Percentiles rank a stretch among this genome's conserved stretches.
These are phyloP conservation scores for Tenebrosternarchus preto DNA, from an alignment of 2,113 vertebrate species.

Conservation along the genomic window DNA sequence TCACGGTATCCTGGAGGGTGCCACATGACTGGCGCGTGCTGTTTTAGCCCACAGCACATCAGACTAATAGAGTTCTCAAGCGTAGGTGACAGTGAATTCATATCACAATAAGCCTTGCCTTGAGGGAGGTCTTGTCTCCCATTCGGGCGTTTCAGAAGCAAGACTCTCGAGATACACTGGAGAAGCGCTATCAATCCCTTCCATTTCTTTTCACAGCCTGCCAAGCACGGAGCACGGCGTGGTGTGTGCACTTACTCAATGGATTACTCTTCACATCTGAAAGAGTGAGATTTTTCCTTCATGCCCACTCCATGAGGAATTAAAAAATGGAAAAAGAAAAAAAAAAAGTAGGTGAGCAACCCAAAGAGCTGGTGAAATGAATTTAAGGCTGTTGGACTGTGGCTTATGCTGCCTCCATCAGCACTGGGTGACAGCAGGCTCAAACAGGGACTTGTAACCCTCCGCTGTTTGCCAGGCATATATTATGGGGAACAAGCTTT, in stretches of 20 bases:
- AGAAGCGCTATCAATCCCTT: conserved; percentile 44
- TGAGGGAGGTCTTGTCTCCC: conserved; percentile 49
- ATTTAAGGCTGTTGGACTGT: background rate
- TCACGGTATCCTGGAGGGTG: conserved; percentile 1
- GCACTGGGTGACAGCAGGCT: background rate
- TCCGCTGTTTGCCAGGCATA: background rate
- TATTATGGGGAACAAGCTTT: background rate
- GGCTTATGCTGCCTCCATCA: background rate
- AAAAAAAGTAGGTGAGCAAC: conserved; percentile 12
- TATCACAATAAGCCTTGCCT: conserved; percentile 50
- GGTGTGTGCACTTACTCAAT: conserved; percentile 17
- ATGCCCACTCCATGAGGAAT: conserved; percentile 17
- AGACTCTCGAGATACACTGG: conserved; percentile 44
- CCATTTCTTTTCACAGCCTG: conserved; percentile 46
- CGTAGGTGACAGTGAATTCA: conserved; percentile 49
- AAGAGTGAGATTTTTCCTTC: conserved; percentile 12
- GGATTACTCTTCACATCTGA: conserved; percentile 41
- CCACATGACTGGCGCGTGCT: conserved; percentile 34
- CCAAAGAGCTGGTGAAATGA: conserved; percentile 23
- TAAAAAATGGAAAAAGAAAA: conserved; percentile 15
- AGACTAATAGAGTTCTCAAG: conserved; percentile 41
- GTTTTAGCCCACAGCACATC: conserved; percentile 26
- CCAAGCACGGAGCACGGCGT: conserved; percentile 31
- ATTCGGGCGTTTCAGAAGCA: conserved; percentile 46
- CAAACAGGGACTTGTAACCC: background rate